phyloP scores from a whole-genome alignment of 2,888 invertebrate genomes.

The Thalpophila matura region DNA sequence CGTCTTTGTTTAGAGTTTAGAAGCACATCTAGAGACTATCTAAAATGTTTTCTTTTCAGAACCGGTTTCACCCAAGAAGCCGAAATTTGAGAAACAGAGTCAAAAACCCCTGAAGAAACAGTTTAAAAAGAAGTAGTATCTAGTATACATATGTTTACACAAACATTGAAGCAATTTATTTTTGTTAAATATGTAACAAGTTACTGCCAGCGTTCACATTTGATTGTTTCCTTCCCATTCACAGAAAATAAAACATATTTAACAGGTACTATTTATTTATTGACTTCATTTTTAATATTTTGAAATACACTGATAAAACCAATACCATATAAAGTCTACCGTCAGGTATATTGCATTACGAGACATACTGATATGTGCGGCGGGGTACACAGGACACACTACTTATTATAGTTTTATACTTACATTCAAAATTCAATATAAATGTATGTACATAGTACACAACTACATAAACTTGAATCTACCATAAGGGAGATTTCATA shows the following conservation, averaged over 20 bases:
- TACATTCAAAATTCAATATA: constrained; percentile 49
- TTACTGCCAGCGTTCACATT: background rate
- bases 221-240: too few relatives aligned
- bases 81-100: constrained; percentile 81
- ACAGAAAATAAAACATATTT: constrained; percentile 21
- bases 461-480: constrained; percentile 51
- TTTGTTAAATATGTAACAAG: background rate
- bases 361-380: constrained; percentile 46
- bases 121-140: constrained; percentile 76
- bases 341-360: constrained; percentile 25
- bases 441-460: constrained; percentile 78
- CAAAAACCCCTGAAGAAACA: constrained; percentile 78
- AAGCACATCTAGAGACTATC: too few relatives aligned
- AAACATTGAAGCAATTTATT: constrained; percentile 5
- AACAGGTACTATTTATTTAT: constrained; percentile 69
- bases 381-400: constrained; percentile 45
- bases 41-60: constrained; percentile 69
- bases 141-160: constrained; percentile 21
- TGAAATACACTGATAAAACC: constrained; percentile 40
- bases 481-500: too few relatives aligned
- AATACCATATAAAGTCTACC: constrained; percentile 31
- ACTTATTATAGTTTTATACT: constrained; percentile 46
- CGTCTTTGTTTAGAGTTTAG: too few relatives aligned
- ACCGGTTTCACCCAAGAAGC: constrained; percentile 72
- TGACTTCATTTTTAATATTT: constrained; percentile 55